Base-by-base conservation (phyloP, 1,140 invertebrate species). In the Apis florea region DNA sequence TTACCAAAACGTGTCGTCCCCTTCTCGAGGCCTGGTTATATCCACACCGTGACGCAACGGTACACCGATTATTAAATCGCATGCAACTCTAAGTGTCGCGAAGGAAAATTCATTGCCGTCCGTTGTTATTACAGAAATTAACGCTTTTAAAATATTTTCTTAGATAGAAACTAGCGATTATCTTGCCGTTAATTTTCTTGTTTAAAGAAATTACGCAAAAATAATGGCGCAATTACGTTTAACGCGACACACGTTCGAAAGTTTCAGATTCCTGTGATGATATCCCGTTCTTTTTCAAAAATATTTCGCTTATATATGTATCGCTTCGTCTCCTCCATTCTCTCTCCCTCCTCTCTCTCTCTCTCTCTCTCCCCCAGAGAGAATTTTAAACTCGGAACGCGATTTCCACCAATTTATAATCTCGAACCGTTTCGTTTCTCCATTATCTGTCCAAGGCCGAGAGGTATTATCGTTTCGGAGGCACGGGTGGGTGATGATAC, bases 1-100 rank as follows among this genome's bases (percentile, higher is more conserved):
- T 40, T 86, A 49, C 79, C 84, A 82, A 82, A 88, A 87, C 83
- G 73, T 68, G 73, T 68, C 64, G 72, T 76, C 47, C 54, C 54
- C 54, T 73, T 54, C 47, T 54, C 54, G 49, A 68, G 58, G 21
- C 70, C 13, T 31, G 17, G 31, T 70, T 81, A 75, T 47, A 40
- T 53, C 63, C 68, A 61, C 15, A 13, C 15, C 47, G 54, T 71
- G 69, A 71, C 69, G 69, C 53, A 71, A 71, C 69, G 12, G 15
- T 13, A 13, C 47, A 26, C 6, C 51, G 26, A 11, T 13, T 40
- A 40, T 40, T n/a, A 40, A 40, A 40, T 47, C 47, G 19, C 68
- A 49, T 31, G 51, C 24, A 19, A 26, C 69, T 15, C 5, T 11
- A n/a, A n/a, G n/a, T 56, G 69, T 71, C 69, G 40, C 66, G 53